phyloP scores from a whole-genome alignment of 1,140 invertebrate species.

The Diorhabda sublineata region DNA sequence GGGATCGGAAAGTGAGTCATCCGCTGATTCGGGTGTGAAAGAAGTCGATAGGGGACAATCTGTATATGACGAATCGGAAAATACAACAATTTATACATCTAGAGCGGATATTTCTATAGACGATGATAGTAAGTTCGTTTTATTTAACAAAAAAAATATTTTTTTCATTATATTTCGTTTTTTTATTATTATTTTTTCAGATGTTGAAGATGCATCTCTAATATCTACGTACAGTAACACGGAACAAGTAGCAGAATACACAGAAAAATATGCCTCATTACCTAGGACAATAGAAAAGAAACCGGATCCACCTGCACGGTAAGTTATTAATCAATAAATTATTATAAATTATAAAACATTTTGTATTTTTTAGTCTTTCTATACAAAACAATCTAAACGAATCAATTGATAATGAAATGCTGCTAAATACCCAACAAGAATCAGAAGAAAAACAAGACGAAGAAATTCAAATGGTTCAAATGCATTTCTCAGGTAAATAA shows the following conservation, averaged over 20 bases:
- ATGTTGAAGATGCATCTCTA: conserved; percentile 37
- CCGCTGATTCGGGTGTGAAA: conserved; percentile 36
- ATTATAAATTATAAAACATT: too few relatives aligned
- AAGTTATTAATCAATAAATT: not conserved
- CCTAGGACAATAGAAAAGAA: conserved; percentile 38
- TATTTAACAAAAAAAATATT: not conserved
- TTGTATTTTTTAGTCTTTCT: too few relatives aligned
- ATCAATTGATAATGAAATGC: too few relatives aligned
- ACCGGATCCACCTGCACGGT: conserved; percentile 20
- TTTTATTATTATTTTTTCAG: conserved; percentile 20
- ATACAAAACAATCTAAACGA: too few relatives aligned
- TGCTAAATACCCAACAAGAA: not conserved
- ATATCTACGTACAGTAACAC: conserved; percentile 38
- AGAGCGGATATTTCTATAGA: conserved; percentile 33
- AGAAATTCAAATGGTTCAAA: not conserved
- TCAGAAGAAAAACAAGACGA: conserved; percentile 9
- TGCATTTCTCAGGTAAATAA: conserved; percentile 16
- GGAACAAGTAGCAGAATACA: conserved; percentile 46
- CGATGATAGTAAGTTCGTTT: conserved; percentile 32
- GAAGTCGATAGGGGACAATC: conserved; percentile 29
- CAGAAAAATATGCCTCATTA: conserved; percentile 43
- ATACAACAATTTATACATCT: not conserved
- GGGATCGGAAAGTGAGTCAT: conserved; percentile 29
- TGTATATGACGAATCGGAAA: conserved; percentile 21
- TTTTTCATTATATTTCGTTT: not conserved